Base-by-base conservation (phyloP, 2,797 vertebrate species). In the Paedocypris micromegethes region DNA sequence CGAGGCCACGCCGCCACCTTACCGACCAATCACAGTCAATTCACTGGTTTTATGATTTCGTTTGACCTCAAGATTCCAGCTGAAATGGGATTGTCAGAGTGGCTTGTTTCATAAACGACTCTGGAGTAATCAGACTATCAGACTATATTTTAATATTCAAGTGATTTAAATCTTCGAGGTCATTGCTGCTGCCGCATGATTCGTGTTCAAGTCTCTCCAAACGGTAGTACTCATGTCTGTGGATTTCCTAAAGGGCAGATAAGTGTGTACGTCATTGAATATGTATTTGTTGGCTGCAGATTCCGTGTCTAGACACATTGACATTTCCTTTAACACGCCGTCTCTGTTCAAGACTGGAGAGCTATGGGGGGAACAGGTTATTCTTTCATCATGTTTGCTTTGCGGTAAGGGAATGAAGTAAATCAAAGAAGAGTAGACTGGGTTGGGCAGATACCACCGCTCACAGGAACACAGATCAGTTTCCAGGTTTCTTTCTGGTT, bases 301-400 rank as follows among this genome's bases (percentile, higher is more conserved):
- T 44, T 43, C 49, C 55, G 6, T 47, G 59, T 62, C 51, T 57
- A 68, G 51, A 64, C 45, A 66, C 41, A 60, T 42, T 37, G n/a
- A 46, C 42, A 40, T n/a, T 53, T 43, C 39, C 58, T 48, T 65
- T 48, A 41, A 47, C 56, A 46, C 7, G 9, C 7, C 43, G 47
- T 55, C 9, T 23, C 44, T 48, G 41, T 39, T 44, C 58, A 54
- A 56, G 53, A 64, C 85, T 86, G 87, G 80, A 81, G 78, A 84
- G 86, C 73, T 79, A 80, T 70, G 72, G 77, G 23, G 82, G 82
- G 78, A 82, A 83, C 83, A 86, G 88, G 86, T 87, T 86, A 86
- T 72, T 68, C 86, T 88, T 90, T 89, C 86, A 89, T 88, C 86
- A 79, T 81, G 78, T 84, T 82, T 85, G 81, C 87, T 84, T 81